These are phyloP conservation scores for Gorsachius goisagi DNA, from an alignment of 2,113 vertebrate species.

Conservation along the genomic window DNA sequence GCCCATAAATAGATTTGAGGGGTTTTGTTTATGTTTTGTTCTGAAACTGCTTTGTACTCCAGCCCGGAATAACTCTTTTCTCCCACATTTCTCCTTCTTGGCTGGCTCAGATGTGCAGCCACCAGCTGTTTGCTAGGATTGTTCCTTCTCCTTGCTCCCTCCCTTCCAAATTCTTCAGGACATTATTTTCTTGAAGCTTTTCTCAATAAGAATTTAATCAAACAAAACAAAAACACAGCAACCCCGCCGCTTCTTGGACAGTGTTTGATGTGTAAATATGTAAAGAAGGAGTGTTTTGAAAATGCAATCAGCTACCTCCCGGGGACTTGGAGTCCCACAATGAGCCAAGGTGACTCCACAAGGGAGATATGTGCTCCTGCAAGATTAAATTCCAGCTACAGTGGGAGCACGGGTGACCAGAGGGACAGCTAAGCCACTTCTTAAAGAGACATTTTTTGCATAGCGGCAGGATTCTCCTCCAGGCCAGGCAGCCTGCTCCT, in stretches of 20 bases:
- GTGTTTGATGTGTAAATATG: constrained; percentile 68
- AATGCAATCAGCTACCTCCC: constrained; percentile 42
- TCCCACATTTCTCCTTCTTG: constrained; percentile 48
- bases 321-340: neutral
- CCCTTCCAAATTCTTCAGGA: constrained; percentile 42
- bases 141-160: constrained; percentile 32
- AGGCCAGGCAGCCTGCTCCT: neutral
- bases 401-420: constrained; percentile 9
- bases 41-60: constrained; percentile 35
- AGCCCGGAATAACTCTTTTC: constrained; percentile 30
- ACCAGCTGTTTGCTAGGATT: constrained; percentile 61
- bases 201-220: constrained; percentile 61
- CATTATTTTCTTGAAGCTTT: constrained; percentile 56
- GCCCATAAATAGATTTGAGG: constrained; percentile 27
- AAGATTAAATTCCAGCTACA: constrained; percentile 42
- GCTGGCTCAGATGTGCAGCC: constrained; percentile 32
- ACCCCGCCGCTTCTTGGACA: constrained; percentile 47
- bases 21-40: constrained; percentile 31
- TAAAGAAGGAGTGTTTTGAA: constrained; percentile 53
- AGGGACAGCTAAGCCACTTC: constrained; percentile 3
- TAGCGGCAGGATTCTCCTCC: neutral
- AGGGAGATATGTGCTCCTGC: neutral
- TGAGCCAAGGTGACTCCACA: constrained; percentile 47
- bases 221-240: constrained; percentile 62
- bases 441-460: neutral